Conservation (phyloP, 2,888 invertebrate genomes). For the Odontomyia ornata region DNA sequence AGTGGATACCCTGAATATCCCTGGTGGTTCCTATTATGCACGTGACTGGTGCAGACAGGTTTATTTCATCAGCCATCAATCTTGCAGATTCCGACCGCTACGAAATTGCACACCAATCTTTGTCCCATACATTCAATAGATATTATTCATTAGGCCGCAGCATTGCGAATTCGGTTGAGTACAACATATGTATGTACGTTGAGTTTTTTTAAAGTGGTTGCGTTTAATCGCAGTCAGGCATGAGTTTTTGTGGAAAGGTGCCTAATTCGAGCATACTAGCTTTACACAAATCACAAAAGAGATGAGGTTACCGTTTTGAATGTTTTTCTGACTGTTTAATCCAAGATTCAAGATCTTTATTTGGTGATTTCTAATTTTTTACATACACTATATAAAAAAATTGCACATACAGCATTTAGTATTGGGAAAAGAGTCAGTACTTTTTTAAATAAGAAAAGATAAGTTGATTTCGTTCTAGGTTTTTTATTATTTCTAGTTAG, state of each 20-base stretch:
- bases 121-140: not conserved
- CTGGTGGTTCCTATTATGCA: not conserved
- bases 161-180: conserved; percentile 4
- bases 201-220: not conserved
- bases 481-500: too few species aligned
- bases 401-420: too few species aligned
- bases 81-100: conserved; percentile 25
- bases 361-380: too few species aligned
- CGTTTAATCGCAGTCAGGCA: not conserved
- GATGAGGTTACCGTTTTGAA: too few species aligned
- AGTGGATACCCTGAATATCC: not conserved
- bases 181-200: not conserved
- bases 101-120: not conserved
- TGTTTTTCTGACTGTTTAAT: too few species aligned
- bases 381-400: too few species aligned
- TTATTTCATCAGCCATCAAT: conserved; percentile 49
- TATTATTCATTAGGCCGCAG: not conserved
- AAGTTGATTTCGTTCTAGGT: too few species aligned
- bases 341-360: too few species aligned
- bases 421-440: too few species aligned
- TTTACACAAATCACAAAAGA: too few species aligned
- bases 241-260: conserved; percentile 12
- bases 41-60: conserved; percentile 47
- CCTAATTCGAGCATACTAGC: not conserved
- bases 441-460: too few species aligned